Evolutionary conservation across 2,888 invertebrate species (phyloP).

Genomic region (Drosophila trichaetosa): DNA sequence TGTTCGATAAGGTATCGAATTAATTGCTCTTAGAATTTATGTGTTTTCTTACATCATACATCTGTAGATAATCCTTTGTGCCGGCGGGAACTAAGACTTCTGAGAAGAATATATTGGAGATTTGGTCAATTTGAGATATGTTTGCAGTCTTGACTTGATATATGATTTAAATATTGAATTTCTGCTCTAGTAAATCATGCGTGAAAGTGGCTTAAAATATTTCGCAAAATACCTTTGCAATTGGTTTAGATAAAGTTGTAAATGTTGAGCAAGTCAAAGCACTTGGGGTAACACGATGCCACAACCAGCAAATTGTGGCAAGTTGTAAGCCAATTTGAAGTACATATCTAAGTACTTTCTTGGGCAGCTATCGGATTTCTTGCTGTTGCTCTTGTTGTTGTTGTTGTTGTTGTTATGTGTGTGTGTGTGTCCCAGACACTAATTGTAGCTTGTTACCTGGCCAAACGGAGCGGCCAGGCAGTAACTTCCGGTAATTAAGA

Average conservation of each 20-base stretch:
- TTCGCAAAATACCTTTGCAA: constrained; percentile 4
- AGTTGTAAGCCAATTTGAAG: constrained; percentile 57
- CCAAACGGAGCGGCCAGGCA: constrained; percentile 17
- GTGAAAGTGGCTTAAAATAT: not conserved
- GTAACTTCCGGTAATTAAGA: constrained; percentile 75
- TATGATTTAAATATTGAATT: not conserved
- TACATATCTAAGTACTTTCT: constrained; percentile 52
- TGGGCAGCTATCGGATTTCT: constrained; percentile 41
- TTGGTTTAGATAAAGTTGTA: constrained; percentile 61
- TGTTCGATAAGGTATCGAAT: constrained; percentile 11
- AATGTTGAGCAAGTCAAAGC: constrained; percentile 47
- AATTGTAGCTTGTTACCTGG: constrained; percentile 69
- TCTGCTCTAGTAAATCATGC: not conserved
- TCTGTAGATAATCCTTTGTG: not conserved
- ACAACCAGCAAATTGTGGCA: constrained; percentile 30
- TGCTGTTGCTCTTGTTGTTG: constrained; percentile 25
- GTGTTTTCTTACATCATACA: too few species aligned
- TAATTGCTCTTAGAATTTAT: not conserved
- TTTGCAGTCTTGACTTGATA: not conserved
- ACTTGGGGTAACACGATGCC: constrained; percentile 38
- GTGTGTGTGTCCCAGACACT: constrained; percentile 69
- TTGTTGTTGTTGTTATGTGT: constrained; percentile 24
- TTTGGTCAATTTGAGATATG: not conserved
- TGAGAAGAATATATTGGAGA: not conserved
- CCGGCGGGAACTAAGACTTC: not conserved